These are phyloP conservation scores for Amiota mariae DNA, from an alignment of 2,888 invertebrate genomes.

Conservation along the genomic window DNA sequence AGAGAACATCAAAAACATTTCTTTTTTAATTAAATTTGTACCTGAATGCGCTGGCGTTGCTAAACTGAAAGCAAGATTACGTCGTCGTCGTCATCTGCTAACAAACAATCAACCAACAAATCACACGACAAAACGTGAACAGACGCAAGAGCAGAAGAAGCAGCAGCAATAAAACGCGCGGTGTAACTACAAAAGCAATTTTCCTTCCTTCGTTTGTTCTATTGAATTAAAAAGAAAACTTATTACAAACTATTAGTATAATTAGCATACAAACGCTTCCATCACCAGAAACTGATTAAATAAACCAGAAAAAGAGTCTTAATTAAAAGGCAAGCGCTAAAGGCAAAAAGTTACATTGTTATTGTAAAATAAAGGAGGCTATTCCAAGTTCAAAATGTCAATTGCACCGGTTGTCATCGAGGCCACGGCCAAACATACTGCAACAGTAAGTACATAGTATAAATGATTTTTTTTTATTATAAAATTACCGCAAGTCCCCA, in stretches of 20 bases:
- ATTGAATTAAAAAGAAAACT: constrained; percentile 3
- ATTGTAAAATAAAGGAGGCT: no score
- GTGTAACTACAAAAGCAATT: neutral
- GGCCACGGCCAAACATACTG: constrained; percentile 88
- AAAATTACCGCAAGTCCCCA: neutral
- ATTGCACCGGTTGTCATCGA: constrained; percentile 85
- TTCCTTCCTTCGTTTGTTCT: neutral
- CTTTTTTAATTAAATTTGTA: constrained; percentile 17
- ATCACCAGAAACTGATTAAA: no score
- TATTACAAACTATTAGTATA: neutral
- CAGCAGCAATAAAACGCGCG: neutral
- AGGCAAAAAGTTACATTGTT: no score
- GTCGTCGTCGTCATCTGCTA: neutral
- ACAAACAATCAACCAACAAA: neutral
- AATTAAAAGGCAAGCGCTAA: no score
- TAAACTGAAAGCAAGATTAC: neutral
- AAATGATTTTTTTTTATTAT: neutral
- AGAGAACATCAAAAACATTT: neutral
- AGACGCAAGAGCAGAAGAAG: neutral
- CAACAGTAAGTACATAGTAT: constrained; percentile 80
- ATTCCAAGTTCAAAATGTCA: constrained; percentile 57
- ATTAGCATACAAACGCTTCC: neutral
- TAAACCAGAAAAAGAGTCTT: no score
- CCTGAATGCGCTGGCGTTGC: constrained; percentile 13
- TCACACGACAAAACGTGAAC: no score